phyloP scores from a whole-genome alignment of 2,797 vertebrate genomes.

The Acestrorhynchus altus region DNA sequence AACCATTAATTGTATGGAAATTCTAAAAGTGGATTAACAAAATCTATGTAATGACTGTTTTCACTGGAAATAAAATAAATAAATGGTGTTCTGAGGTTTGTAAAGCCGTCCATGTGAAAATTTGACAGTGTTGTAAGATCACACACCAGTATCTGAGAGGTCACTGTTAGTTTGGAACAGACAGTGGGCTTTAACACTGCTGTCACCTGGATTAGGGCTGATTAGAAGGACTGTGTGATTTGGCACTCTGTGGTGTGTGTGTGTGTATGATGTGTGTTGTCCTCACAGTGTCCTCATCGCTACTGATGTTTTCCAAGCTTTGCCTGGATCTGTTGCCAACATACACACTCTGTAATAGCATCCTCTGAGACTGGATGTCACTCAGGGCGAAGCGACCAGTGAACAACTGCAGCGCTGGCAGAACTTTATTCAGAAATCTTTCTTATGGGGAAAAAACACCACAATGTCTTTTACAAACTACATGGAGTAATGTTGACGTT shows the following conservation, averaged over 20 bases:
- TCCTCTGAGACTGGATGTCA: conserved; percentile 23
- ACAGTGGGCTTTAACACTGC: conserved; percentile 40
- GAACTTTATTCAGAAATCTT: conserved; percentile 25
- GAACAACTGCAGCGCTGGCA: conserved; percentile 46
- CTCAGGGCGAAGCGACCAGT: conserved; percentile 33
- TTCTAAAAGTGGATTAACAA: no score
- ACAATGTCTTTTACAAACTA: conserved; percentile 22
- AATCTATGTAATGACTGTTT: no score
- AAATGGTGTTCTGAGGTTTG: no score
- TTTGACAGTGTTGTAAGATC: not conserved
- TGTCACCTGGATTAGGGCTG: conserved; percentile 79
- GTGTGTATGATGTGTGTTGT: conserved; percentile 44
- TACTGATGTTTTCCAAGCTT: conserved; percentile 67
- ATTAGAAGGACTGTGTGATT: conserved; percentile 66
- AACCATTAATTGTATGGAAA: no score
- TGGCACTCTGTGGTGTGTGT: conserved; percentile 24
- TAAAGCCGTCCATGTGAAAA: not conserved
- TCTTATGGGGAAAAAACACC: conserved; percentile 18
- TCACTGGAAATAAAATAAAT: no score
- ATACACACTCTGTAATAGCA: conserved; percentile 47
- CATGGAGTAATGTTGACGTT: not conserved
- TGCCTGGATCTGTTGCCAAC: conserved; percentile 71
- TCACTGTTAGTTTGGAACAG: conserved; percentile 33
- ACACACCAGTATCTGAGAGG: not conserved
- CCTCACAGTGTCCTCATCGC: conserved; percentile 49